Base-by-base conservation (phyloP, 2,888 invertebrate genomes). In the Trichacis sp. region DNA sequence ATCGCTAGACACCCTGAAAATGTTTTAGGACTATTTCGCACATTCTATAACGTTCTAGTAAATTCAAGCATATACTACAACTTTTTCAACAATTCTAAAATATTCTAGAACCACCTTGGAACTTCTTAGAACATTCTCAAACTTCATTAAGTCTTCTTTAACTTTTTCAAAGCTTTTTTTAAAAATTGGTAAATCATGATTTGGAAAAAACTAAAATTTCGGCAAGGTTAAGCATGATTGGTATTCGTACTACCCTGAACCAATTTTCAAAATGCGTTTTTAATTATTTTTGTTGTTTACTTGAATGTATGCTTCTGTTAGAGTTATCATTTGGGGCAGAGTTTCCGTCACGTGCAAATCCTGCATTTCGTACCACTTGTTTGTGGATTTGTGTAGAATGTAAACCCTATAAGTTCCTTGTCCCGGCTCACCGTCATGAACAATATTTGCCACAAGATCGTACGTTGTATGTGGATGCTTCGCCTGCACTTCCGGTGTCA, bases 291-390 rank as follows among this genome's bases (percentile, higher is more conserved):
- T 38, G 9, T 33, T 24, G 8, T 53, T 69, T 69, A 91, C 90
- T 87, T 99, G 99, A 80, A 99, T 97, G 82, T 99, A 99, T 2
- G 98, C 96, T 86, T 99, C 99, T 1, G 98, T 98, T 15, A 99
- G 88, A 0, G 99, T 98, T 64, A 99, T 98, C 98, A 99, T 99
- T 86, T 99, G 99, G 2, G 99, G 98, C 60, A 99, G 87, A 78
- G 99, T 98, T 84, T 97, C 97, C 5, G 94, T 96, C 0, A 99
- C 98, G 81, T 99, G 99, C 55, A 99, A 89, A 88, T 99, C 99
- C 86, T 95, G 94, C 86, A 95, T 87, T 64, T 84, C 84, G 19
- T 83, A 93, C 93, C 93, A 93, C 75, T 93, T 92, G 3, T 92
- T 92, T 5, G 92, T 93, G 1, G 92, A 91, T 83, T 92, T 92